Conservation (phyloP, 2,797 vertebrate genomes). For the Amblyopsis hoosieri region DNA sequence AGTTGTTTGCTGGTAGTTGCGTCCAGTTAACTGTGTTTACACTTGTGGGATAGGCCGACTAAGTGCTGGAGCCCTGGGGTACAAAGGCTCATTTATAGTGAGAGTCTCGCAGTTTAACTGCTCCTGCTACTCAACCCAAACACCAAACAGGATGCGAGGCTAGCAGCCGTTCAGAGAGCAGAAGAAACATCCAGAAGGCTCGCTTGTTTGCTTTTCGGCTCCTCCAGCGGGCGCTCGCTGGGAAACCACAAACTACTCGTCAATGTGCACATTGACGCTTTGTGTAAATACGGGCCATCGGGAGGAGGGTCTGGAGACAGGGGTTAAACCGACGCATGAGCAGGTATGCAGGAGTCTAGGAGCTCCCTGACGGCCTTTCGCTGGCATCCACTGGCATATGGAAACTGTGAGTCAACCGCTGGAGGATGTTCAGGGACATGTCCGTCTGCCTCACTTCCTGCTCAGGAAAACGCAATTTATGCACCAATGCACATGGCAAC, state of each 20-base stretch:
- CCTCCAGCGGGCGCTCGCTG: slow-evolving; percentile 30
- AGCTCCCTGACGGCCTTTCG: slow-evolving; percentile 55
- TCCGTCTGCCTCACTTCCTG: slow-evolving; percentile 75
- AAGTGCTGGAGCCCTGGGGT: slow-evolving; percentile 39
- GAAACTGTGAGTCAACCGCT: slow-evolving; percentile 80
- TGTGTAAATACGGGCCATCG: slow-evolving; percentile 56
- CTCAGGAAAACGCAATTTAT: slow-evolving; percentile 37
- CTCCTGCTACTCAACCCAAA: slow-evolving; percentile 55
- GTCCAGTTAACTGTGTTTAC: slow-evolving; percentile 55
- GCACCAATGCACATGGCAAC: slow-evolving; percentile 31
- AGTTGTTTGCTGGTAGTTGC: slow-evolving; percentile 48
- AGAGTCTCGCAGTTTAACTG: slow-evolving; percentile 43
- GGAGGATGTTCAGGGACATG: slow-evolving; percentile 76
- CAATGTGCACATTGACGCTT: slow-evolving; percentile 59
- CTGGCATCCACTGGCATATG: slow-evolving; percentile 73
- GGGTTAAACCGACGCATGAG: slow-evolving; percentile 55
- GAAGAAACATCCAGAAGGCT: slow-evolving; percentile 54
- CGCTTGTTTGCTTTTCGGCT: slow-evolving; percentile 50
- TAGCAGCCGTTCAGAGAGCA: slow-evolving; percentile 28
- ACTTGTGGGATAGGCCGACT: slow-evolving; percentile 52
- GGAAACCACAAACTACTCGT: slow-evolving; percentile 46
- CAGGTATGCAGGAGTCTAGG: slow-evolving; percentile 44
- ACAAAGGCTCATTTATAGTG: slow-evolving; percentile 59
- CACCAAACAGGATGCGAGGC: slow-evolving; percentile 55
- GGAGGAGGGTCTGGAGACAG: slow-evolving; percentile 35